Conservation (phyloP, 2,888 invertebrate species). For the Calameuta idolon region DNA sequence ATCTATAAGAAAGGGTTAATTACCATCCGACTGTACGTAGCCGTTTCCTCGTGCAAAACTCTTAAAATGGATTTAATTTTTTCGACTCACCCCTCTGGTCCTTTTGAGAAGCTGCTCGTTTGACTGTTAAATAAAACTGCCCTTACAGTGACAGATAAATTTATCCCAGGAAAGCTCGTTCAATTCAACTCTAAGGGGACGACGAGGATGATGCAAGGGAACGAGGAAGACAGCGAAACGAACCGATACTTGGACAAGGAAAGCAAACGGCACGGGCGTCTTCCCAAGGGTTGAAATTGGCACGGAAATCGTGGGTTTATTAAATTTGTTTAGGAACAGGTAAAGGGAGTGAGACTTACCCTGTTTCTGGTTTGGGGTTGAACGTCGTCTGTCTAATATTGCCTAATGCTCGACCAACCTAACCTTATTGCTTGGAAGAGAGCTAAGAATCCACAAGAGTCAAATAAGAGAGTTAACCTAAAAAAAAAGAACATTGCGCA, state of each 20-base stretch:
- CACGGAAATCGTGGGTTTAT: constrained; percentile 64
- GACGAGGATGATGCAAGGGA: background rate
- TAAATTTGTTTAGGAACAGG: constrained; percentile 64
- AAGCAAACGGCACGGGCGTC: constrained; percentile 37
- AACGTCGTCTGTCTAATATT: constrained; percentile 54
- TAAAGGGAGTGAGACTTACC: constrained; percentile 32
- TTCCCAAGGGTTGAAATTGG: constrained; percentile 50
- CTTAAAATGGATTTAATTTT: background rate
- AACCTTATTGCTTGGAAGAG: constrained; percentile 59
- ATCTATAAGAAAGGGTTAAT: background rate
- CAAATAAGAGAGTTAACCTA: background rate
- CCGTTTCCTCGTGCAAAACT: background rate
- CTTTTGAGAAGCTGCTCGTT: background rate
- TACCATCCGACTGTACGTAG: background rate
- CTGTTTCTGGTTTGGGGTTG: constrained; percentile 12
- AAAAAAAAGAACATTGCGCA: background rate
- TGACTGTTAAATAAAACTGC: background rate
- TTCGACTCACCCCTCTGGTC: no score
- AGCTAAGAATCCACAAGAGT: constrained; percentile 47
- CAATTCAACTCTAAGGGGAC: background rate
- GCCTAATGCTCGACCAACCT: constrained; percentile 52
- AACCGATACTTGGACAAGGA: constrained; percentile 3
- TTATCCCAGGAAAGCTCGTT: background rate
- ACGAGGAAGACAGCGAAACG: constrained; percentile 3
- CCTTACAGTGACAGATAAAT: background rate